Conservation (phyloP, 2,797 vertebrate species). For the Pseudopleuronectes americanus region DNA sequence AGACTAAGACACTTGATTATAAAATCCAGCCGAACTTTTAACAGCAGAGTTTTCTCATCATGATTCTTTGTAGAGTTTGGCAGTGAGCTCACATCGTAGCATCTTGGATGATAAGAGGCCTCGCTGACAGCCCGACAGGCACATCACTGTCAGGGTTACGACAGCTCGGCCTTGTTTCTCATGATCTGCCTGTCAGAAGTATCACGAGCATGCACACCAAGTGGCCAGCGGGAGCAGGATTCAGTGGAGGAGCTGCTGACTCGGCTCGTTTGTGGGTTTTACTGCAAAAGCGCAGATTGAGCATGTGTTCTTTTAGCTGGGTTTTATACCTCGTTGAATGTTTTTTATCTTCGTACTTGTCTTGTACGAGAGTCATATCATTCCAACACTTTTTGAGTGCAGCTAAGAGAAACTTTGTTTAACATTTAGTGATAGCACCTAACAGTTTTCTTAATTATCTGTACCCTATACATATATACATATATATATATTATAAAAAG, state of each 20-base stretch:
- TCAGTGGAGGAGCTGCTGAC: conserved; percentile 11
- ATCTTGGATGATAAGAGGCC: conserved; percentile 28
- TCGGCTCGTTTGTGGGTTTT: conserved; percentile 6
- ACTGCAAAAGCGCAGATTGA: neutral
- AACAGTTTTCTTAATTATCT: too few species aligned
- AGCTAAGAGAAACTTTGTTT: neutral
- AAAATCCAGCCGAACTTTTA: neutral
- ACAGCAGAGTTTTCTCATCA: neutral
- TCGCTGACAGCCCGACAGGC: conserved; percentile 16
- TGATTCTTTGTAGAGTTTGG: conserved; percentile 2
- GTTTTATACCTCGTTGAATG: neutral
- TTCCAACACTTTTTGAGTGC: neutral
- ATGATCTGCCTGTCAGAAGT: conserved; percentile 17
- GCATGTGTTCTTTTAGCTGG: neutral
- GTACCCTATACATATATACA: too few species aligned
- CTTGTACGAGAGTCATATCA: neutral
- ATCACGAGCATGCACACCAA: conserved; percentile 15
- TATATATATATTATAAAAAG: too few species aligned
- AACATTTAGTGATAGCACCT: too few species aligned
- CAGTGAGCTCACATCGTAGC: conserved; percentile 17
- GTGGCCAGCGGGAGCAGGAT: conserved; percentile 2
- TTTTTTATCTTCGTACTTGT: neutral
- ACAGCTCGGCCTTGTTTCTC: conserved; percentile 26
- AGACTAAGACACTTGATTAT: neutral
- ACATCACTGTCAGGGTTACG: conserved; percentile 35